Base-by-base conservation (phyloP, 2,888 invertebrate species). In the Muscina levida region DNA sequence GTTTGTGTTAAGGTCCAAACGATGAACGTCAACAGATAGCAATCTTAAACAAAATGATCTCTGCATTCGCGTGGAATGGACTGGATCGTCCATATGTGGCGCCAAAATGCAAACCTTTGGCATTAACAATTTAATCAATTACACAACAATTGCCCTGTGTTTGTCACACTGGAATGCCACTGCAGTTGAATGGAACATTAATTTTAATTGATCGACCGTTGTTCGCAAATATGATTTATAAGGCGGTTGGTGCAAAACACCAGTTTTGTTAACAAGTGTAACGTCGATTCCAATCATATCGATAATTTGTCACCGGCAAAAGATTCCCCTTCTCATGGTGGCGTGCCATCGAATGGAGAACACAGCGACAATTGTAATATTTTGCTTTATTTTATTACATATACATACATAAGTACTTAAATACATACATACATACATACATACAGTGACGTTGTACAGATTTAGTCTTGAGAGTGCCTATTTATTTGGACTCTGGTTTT, bases 151-250 rank as follows among this genome's bases (percentile, higher is more conserved):
- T 44, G 72, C 6, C 8, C 48, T 1, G 10, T 24, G 13, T 53
- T 31, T 31, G 31, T 31, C 31, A 31, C 31, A 31, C 31, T 31
- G 31, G 31, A 31, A 31, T 31, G 31, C 8, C 31, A 8, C 31
- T 31, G 8, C 26, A 51, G 56, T 17, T 53, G 19, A 70, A 65
- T 68, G 76, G 62, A 68, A 56, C 68, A 65, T 62, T 79, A 72
- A 76, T 79, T 75, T 72, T 67, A 76, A 68, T 79, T 79, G 76
- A 76, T 68, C 62, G 56, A 62, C 56, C 31, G 3, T 3, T 31
- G 4, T 8, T 31, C 31, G 3, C 4, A 31, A 31, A 31, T 31
- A 31, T 31, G 31, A 31, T 31, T 3, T 8, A 31, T 31, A 31
- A 8, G 8, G 3, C 31, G 31, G 8, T 31, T 31, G 31, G 31